A percentile compares a stretch with the other conserved stretches of the same genome.
phyloP scores from a whole-genome alignment of 2,888 invertebrate species.

The Erebia palarica region DNA sequence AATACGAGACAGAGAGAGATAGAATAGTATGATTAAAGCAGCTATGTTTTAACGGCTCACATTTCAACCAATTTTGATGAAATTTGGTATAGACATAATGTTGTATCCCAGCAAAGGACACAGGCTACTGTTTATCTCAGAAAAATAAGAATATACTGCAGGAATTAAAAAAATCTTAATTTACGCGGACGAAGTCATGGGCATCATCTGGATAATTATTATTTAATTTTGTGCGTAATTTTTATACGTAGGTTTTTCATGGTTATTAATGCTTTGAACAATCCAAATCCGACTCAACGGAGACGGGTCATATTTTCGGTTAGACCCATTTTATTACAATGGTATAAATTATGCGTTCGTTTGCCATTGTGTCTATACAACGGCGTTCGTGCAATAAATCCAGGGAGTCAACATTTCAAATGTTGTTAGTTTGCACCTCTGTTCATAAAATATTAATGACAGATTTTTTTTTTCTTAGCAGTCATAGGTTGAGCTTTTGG shows the following conservation, averaged over 20 bases:
- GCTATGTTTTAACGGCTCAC: too few relatives aligned
- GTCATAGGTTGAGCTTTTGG: neutral
- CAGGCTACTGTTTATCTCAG: too few relatives aligned
- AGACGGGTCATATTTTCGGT: slow-evolving; percentile 31
- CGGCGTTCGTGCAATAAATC: slow-evolving; percentile 52
- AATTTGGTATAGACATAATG: too few relatives aligned
- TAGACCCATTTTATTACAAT: slow-evolving; percentile 41
- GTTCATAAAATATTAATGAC: slow-evolving; percentile 24
- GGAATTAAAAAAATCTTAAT: too few relatives aligned
- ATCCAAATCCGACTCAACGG: slow-evolving; percentile 26
- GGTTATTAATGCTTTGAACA: slow-evolving; percentile 27
- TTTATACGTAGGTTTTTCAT: slow-evolving; percentile 11
- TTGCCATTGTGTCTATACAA: slow-evolving; percentile 54
- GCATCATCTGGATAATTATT: too few relatives aligned
- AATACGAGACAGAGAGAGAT: too few relatives aligned
- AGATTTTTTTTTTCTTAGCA: slow-evolving; percentile 8
- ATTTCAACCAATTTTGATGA: too few relatives aligned
- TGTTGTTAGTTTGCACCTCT: slow-evolving; percentile 54
- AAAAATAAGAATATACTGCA: too few relatives aligned
- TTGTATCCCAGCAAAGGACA: too few relatives aligned
- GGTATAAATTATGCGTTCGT: slow-evolving; percentile 51
- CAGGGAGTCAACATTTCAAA: slow-evolving; percentile 45
- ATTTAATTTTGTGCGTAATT: neutral
- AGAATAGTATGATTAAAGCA: too few relatives aligned
- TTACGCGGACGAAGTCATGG: too few relatives aligned